Conservation (phyloP, 2,888 invertebrate genomes). For the Bursaphelenchus okinawaensis region DNA sequence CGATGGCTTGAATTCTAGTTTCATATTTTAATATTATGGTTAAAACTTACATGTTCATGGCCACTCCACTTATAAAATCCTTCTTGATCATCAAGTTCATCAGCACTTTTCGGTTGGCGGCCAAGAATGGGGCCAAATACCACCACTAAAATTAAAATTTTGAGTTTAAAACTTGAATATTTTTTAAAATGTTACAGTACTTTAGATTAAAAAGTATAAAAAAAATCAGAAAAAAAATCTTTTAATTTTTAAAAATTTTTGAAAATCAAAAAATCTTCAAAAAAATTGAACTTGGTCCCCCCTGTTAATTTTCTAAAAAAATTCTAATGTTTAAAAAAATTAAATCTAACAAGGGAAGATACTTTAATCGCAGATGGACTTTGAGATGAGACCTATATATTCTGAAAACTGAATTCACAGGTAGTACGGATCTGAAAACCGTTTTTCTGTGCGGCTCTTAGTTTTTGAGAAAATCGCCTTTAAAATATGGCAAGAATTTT, state of each 20-base stretch:
- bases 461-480: too few relatives aligned
- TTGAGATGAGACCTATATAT: too few relatives aligned
- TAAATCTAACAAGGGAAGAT: too few relatives aligned
- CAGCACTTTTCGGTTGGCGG: constrained; percentile 8
- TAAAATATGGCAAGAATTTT: too few relatives aligned
- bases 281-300: neutral
- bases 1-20: neutral
- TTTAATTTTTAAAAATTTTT: neutral
- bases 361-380: too few relatives aligned
- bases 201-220: neutral
- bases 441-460: too few relatives aligned
- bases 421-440: too few relatives aligned
- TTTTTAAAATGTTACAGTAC: neutral
- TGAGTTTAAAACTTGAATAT: neutral
- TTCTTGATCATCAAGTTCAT: constrained; percentile 2
- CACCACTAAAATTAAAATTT: constrained; percentile 15
- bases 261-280: neutral
- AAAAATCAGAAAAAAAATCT: neutral
- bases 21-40: neutral
- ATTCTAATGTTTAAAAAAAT: neutral
- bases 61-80: constrained; percentile 23
- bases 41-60: constrained; percentile 18
- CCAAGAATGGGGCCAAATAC: constrained; percentile 32
- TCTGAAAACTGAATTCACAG: too few relatives aligned
- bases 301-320: neutral